Base-by-base conservation (phyloP, 2,888 invertebrate species). In the Falcaria lacertinaria region DNA sequence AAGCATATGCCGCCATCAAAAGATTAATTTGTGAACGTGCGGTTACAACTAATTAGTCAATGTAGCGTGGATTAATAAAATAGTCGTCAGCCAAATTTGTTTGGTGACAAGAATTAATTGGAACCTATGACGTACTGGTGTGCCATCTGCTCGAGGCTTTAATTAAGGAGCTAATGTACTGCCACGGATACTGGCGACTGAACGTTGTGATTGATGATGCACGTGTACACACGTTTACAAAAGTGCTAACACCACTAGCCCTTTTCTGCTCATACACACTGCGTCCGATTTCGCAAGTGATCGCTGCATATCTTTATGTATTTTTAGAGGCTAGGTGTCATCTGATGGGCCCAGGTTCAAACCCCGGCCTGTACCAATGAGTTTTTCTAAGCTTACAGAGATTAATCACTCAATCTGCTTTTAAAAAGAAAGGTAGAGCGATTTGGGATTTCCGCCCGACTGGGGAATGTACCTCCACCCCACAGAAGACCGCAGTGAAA, bases 121-220 rank as follows among this genome's bases (percentile, higher is more conserved):
- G 82, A 82, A 85, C 80, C 79, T 84, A 83, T 84, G 80, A 80
- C 68, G 64, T 54, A 51, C 55, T 55, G 50, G 51, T 52, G 69
- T 64, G 77, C 74, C 87, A 85, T 79, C 84, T 87, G 85, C 77
- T 74, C 63, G 57, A 60, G 60, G 77, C 74, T 80, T 85, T 84
- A 86, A 87, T 86, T 86, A 87, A 84, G 83, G 82, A 82, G 80
- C 77, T 79, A 81, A 83, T 84, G 80, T 80, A 85, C 80, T 74
- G 78, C 64, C 70, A 68, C 55, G 61, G 58, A 61, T 62, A 59
- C 68, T 61, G 59, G 51, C 55, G 57, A 65, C 66, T 72, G 74
- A 71, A 73, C 68, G 67, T 63, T 70, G 69, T 85, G 86, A 86
- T 86, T 83, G 83, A 86, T 86, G 79, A 76, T 62, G 49, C 57